These are phyloP conservation scores for Beroe ovata DNA, from an alignment of 37 sponge, comb jelly and placozoan genomes.

Conservation along the genomic window DNA sequence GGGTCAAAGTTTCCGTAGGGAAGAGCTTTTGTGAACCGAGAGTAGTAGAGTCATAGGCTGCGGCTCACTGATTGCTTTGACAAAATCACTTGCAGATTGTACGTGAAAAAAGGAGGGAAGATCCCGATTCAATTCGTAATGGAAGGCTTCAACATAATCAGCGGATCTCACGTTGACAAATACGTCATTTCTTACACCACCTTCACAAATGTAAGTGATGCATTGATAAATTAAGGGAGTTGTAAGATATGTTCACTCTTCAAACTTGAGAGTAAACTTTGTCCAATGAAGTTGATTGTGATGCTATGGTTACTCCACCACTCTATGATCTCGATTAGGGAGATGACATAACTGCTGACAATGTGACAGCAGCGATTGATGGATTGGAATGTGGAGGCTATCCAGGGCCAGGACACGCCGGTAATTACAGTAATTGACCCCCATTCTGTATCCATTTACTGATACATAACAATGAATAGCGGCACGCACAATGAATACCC, in stretches of 20 bases:
- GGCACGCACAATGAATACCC: too few species aligned
- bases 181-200: constrained; percentile 62
- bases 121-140: constrained; percentile 28
- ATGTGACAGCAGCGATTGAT: background rate
- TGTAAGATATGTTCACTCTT: too few species aligned
- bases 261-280: too few species aligned
- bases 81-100: background rate
- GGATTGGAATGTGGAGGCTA: constrained; percentile 72
- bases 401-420: constrained; percentile 81
- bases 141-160: constrained; percentile 65
- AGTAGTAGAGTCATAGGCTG: too few species aligned
- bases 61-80: too few species aligned
- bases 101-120: background rate
- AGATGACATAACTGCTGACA: constrained; percentile 3
- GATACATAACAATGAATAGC: background rate
- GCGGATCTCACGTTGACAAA: constrained; percentile 66
- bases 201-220: background rate
- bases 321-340: background rate
- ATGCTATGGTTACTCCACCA: too few species aligned
- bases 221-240: too few species aligned
- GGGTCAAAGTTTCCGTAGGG: too few species aligned
- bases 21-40: too few species aligned
- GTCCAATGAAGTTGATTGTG: too few species aligned
- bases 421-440: too few species aligned
- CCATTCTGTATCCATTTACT: too few species aligned